Base-by-base conservation (phyloP, 2,113 vertebrate genomes). In the Suncus etruscus region DNA sequence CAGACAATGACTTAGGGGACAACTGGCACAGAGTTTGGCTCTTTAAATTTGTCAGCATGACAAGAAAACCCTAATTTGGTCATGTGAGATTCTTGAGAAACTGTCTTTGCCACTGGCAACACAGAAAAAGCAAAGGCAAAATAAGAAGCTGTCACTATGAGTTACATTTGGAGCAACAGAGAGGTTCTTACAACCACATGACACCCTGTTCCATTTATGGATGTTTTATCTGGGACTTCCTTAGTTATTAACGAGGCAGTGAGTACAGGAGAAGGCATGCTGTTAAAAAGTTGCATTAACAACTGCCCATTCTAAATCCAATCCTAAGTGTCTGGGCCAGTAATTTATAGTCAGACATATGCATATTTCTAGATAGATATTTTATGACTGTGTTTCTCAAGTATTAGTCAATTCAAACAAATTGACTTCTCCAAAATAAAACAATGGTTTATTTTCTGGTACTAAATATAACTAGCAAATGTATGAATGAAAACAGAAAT, bases 41-140 rank as follows among this genome's bases (percentile, higher is more conserved):
- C 48, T 87, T 50, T 79, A 76, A 86, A 45, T 82, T n/a, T 83
- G 48, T 76, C 73, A 80, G 54, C 14, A 66, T 2, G 29, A 92
- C 11, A 39, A 66, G 20, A 73, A 8, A 83, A 93, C 89, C 54
- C 68, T 69, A 86, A 86, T 47, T 11, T 47, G 51, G 73, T 27
- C 32, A 50, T 1, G 2, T 51, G 73, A 76, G 12, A 74, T 8
- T 29, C 45, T 80, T 15, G 32, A 91, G 51, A 79, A 78, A 48
- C 45, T 70, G 63, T 31, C 58, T 85, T 83, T 92, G 72, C 45
- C 58, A 31, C 22, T 77, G 83, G 29, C 48, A 73, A n/a, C 66
- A 69, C 0, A 39, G 58, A 83, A 11, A 11, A 61, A 25, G 32
- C 80, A 85, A 70, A 45, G 25, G 24, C 63, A 58, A 89, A 83